Conservation (phyloP, 2,888 invertebrate genomes). For the Litoditis marina region DNA sequence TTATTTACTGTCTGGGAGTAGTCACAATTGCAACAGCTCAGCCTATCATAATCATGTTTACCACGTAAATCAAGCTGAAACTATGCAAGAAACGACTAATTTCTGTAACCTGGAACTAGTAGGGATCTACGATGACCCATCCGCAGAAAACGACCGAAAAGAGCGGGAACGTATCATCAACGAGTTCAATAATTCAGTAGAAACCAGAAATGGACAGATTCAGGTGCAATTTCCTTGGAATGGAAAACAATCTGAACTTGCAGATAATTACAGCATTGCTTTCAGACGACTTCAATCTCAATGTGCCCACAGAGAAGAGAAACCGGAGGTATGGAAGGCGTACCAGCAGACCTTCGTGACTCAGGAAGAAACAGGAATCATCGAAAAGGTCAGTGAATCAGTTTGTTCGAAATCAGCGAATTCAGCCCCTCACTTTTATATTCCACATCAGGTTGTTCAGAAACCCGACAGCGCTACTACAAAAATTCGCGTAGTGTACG, state of each 20-base stretch:
- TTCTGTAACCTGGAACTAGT: too few species aligned
- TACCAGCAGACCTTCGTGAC: conserved; percentile 14
- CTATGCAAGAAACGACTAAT: too few species aligned
- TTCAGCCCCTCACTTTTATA: too few species aligned
- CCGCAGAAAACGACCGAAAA: too few species aligned
- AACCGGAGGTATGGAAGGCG: neutral
- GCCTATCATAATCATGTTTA: too few species aligned
- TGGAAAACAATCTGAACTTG: neutral
- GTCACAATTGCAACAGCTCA: too few species aligned
- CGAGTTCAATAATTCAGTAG: neutral
- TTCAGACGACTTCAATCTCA: neutral
- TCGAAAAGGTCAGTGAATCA: conserved; percentile 20
- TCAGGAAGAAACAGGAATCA: conserved; percentile 20
- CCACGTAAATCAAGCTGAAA: too few species aligned
- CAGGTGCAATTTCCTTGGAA: neutral
- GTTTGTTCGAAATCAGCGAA: conserved; percentile 1
- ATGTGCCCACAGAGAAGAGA: neutral
- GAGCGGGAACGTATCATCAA: too few species aligned
- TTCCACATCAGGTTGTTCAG: conserved; percentile 34
- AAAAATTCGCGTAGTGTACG: conserved; percentile 37
- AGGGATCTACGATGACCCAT: too few species aligned
- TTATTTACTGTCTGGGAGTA: too few species aligned
- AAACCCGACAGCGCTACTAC: conserved; percentile 31
- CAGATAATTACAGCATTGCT: conserved; percentile 6
- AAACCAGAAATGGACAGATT: neutral